These are phyloP conservation scores for Drosophila fulvimacula DNA, from an alignment of 2,888 invertebrate species.

Conservation along the genomic window DNA sequence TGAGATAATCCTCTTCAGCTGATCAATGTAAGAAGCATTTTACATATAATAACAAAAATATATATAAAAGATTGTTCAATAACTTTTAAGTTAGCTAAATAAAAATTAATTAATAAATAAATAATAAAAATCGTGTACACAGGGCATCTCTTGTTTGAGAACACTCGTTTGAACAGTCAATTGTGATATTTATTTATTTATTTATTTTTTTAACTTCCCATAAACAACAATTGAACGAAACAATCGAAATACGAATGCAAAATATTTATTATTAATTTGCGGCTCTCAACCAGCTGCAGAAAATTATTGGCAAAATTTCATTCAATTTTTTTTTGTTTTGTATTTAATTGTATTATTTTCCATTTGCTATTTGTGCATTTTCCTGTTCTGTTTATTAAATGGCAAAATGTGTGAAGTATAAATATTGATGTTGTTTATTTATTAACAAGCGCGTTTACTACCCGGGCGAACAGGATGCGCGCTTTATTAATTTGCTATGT, in stretches of 20 bases:
- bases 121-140: not conserved
- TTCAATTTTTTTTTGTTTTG: not conserved
- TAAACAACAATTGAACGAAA: slow-evolving; percentile 40
- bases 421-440: slow-evolving; percentile 64
- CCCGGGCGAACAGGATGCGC: slow-evolving; percentile 19
- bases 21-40: not conserved
- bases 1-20: not conserved
- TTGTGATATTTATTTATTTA: not conserved
- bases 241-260: slow-evolving; percentile 40
- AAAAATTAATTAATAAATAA: not conserved
- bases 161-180: not conserved
- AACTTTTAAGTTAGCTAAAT: too few relatives aligned
- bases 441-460: slow-evolving; percentile 50
- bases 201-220: slow-evolving; percentile 28
- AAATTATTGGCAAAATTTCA: slow-evolving; percentile 14
- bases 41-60: too few relatives aligned
- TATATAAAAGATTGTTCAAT: too few relatives aligned
- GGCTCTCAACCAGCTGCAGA: slow-evolving; percentile 10
- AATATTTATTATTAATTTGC: slow-evolving; percentile 59
- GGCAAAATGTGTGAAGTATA: slow-evolving; percentile 56
- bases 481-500: slow-evolving; percentile 44
- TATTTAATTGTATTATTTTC: slow-evolving; percentile 5
- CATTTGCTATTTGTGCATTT: slow-evolving; percentile 4
- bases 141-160: slow-evolving; percentile 2
- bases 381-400: slow-evolving; percentile 48